phyloP scores from a whole-genome alignment of 2,797 vertebrate genomes.

The Danio jaintianensis region DNA sequence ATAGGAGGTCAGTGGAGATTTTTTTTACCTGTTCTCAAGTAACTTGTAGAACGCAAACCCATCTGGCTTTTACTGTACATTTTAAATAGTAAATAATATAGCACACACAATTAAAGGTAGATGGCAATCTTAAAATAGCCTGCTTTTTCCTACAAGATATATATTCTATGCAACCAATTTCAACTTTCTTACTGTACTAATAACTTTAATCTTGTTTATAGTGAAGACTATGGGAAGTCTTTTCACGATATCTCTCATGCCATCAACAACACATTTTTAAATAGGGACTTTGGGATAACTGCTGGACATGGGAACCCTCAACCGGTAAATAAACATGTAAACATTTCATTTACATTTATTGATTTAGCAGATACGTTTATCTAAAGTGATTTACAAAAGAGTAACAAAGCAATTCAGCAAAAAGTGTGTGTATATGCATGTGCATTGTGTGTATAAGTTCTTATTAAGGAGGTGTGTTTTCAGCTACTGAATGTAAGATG shows the following conservation, averaged over 20 bases:
- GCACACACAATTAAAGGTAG: neutral
- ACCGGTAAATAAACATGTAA: constrained; percentile 65
- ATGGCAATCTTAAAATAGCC: neutral
- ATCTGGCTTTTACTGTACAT: neutral
- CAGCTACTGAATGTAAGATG: no score
- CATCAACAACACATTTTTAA: constrained; percentile 83
- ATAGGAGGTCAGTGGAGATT: constrained; percentile 74
- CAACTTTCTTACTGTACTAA: neutral
- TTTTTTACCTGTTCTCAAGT: neutral
- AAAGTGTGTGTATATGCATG: no score
- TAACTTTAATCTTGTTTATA: constrained; percentile 56
- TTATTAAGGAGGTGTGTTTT: no score
- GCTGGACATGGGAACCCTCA: constrained; percentile 79
- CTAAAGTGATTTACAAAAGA: no score
- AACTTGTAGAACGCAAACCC: neutral
- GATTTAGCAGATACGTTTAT: no score
- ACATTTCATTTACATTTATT: neutral
- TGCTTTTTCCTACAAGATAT: neutral
- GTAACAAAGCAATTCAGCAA: no score
- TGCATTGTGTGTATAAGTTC: no score
- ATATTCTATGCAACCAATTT: constrained; percentile 5
- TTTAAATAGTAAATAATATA: neutral
- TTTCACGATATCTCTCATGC: constrained; percentile 80
- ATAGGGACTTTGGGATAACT: constrained; percentile 82
- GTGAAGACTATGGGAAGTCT: constrained; percentile 83